Conservation (phyloP, 2,888 invertebrate species). For the Caenorhabditis sp. region DNA sequence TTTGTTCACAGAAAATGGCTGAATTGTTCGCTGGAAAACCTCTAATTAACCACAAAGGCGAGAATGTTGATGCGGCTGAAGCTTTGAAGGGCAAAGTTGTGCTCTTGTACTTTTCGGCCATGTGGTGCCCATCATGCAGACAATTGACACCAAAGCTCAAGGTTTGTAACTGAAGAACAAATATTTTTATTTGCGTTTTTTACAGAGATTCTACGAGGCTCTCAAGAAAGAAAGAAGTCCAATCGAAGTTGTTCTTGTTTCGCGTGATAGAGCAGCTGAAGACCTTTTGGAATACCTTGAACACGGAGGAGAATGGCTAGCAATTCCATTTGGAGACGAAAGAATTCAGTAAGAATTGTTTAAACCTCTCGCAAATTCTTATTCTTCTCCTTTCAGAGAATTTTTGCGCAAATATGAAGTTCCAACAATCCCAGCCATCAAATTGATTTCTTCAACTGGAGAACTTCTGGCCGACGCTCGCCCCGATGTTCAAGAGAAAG, state of each 20-base stretch:
- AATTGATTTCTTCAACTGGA: slow-evolving; percentile 72
- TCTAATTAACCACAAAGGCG: slow-evolving; percentile 47
- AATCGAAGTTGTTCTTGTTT: slow-evolving; percentile 61
- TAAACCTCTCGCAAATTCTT: no score
- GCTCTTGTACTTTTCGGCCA: slow-evolving; percentile 75
- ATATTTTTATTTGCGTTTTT: not conserved
- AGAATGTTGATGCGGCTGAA: slow-evolving; percentile 57
- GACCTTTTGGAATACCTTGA: slow-evolving; percentile 67
- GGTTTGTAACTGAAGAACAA: slow-evolving; percentile 16
- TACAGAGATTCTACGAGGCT: slow-evolving; percentile 44
- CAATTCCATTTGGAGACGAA: slow-evolving; percentile 60
- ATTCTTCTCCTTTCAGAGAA: slow-evolving; percentile 48
- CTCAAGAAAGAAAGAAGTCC: slow-evolving; percentile 55
- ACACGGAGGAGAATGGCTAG: slow-evolving; percentile 63
- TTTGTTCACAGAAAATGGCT: slow-evolving; percentile 40
- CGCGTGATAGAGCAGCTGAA: slow-evolving; percentile 61
- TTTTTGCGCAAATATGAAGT: slow-evolving; percentile 56
- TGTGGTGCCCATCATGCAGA: slow-evolving; percentile 71
- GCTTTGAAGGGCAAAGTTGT: slow-evolving; percentile 66
- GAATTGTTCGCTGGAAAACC: slow-evolving; percentile 52
- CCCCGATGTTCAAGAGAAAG: slow-evolving; percentile 70
- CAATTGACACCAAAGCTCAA: slow-evolving; percentile 65
- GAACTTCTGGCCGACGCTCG: slow-evolving; percentile 72
- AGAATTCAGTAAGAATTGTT: slow-evolving; percentile 60
- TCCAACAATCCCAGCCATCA: slow-evolving; percentile 72